A percentile compares a stretch with the other conserved stretches of the same genome.
Conservation (phyloP, 2,113 vertebrate genomes). For the Muntiacus muntjak region DNA sequence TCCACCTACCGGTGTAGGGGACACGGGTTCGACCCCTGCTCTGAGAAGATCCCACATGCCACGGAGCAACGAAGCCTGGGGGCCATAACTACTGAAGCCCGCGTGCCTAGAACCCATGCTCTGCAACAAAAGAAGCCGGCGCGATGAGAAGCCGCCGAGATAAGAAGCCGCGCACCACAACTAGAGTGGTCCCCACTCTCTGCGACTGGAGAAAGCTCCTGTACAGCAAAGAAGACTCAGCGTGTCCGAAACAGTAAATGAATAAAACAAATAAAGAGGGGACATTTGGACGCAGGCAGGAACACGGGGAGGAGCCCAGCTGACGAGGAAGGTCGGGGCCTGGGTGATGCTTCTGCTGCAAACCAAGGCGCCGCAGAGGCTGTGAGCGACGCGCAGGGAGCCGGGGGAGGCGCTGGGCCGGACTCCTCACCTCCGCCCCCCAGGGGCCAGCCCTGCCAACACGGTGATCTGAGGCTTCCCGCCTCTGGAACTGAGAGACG, state of each 20-base stretch:
- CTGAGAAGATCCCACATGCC: background rate
- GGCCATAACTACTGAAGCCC: background rate
- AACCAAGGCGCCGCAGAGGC: rapidly evolving
- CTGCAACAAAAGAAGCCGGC: background rate
- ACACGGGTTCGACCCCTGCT: rapidly evolving
- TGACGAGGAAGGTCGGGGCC: too few relatives aligned
- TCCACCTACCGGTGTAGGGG: background rate
- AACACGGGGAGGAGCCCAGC: background rate
- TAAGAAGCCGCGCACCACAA: rapidly evolving
- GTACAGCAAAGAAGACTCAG: background rate
- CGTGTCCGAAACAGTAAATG: background rate
- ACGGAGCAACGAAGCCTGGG: rapidly evolving
- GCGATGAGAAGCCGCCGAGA: background rate
- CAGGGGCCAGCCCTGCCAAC: rapidly evolving
- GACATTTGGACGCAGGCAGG: background rate
- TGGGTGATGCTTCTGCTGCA: rapidly evolving
- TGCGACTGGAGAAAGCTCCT: background rate
- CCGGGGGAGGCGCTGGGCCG: rapidly evolving
- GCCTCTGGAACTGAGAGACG: background rate
- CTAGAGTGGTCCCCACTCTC: background rate
- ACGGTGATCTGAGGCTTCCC: background rate
- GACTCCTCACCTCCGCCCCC: rapidly evolving
- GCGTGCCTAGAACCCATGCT: rapidly evolving
- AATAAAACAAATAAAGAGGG: background rate
- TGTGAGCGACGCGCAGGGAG: rapidly evolving